Evolutionary conservation across 37 sponge, comb jelly and placozoan genomes (phyloP).

Genomic region (Ephydatia muelleri): DNA sequence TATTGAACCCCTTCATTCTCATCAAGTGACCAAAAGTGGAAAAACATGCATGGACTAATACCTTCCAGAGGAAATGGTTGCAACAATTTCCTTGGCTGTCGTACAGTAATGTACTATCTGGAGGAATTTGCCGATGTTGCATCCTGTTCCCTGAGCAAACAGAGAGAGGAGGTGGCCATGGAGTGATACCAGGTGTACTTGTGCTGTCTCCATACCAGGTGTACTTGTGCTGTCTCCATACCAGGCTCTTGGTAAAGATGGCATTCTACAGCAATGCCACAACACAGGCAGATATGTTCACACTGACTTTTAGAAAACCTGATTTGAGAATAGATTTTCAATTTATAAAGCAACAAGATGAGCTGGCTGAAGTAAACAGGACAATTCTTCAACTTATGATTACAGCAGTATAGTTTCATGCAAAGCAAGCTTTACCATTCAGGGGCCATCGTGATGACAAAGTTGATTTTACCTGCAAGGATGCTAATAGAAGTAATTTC

Average conservation of each 20-base stretch:
- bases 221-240: not conserved
- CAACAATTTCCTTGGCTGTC: no score
- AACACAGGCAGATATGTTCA: no score
- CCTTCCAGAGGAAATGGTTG: no score
- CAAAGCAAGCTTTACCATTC: constrained; percentile 54
- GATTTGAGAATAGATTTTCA: constrained; percentile 22
- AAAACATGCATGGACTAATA: not conserved
- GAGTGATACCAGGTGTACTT: constrained; percentile 7
- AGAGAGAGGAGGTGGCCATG: constrained; percentile 13
- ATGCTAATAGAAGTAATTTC: no score
- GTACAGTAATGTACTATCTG: no score
- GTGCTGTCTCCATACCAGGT: no score
- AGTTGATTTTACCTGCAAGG: constrained; percentile 33
- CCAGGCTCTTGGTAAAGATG: not conserved
- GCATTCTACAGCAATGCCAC: no score
- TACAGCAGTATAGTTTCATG: constrained; percentile 47
- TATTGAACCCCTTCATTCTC: no score
- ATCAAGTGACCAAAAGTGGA: no score
- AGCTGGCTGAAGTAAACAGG: constrained; percentile 34
- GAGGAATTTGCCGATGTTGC: no score
- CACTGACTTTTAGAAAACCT: not conserved
- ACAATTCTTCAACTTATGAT: constrained; percentile 27
- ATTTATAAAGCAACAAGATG: constrained; percentile 19
- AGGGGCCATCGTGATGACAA: no score
- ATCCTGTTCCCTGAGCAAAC: not conserved